These are phyloP conservation scores for Cyrtonyx montezumae DNA, from an alignment of 2,113 vertebrate genomes.

Conservation along the genomic window DNA sequence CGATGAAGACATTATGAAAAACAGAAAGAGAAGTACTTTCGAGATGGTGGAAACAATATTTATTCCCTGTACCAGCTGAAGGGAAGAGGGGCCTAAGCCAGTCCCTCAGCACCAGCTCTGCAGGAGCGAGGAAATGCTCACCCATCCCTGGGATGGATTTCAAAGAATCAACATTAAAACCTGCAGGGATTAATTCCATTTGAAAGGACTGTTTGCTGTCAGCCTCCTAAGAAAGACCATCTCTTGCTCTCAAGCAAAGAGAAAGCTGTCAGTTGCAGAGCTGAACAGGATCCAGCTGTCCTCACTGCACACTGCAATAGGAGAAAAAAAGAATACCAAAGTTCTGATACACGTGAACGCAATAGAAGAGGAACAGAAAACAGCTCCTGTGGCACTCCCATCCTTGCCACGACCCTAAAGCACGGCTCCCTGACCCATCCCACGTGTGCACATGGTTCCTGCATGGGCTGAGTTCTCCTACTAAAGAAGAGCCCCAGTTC, in stretches of 20 bases:
- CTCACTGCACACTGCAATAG: background rate
- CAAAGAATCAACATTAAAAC: background rate
- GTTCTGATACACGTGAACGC: background rate
- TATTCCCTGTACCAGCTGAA: background rate
- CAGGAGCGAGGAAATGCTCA: background rate
- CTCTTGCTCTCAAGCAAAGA: background rate
- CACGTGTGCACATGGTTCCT: background rate
- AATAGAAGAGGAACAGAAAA: background rate
- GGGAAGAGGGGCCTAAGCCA: fast-evolving
- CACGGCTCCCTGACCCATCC: background rate
- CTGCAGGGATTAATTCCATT: background rate
- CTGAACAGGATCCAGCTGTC: background rate
- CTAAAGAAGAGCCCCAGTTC: background rate
- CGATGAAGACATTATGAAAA: background rate
- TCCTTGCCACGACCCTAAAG: background rate
- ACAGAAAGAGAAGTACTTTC: background rate
- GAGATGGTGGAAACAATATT: background rate
- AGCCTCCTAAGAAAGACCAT: background rate
- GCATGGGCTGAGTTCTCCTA: background rate
- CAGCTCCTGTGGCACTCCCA: background rate
- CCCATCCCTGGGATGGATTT: background rate
- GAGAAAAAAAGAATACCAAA: background rate
- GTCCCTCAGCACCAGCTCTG: background rate
- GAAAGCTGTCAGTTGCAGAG: background rate
- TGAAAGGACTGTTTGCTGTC: background rate